A percentile compares a stretch with the other conserved stretches of the same genome.
Evolutionary conservation across 1,140 invertebrate genomes (phyloP).

Genomic region (Drosophila insularis): DNA sequence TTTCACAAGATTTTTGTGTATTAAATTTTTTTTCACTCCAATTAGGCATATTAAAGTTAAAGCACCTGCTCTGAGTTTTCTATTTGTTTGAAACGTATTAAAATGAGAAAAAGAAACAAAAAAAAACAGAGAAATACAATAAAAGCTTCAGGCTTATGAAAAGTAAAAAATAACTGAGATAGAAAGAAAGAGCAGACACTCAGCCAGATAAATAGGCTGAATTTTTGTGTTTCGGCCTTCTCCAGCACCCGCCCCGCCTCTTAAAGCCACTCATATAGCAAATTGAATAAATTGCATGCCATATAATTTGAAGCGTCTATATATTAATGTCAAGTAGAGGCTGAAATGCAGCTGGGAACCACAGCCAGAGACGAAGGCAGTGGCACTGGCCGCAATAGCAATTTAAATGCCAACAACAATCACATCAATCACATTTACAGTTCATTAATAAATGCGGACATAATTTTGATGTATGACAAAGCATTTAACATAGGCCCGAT

Average conservation of each 20-base stretch:
- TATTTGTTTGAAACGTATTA: constrained; percentile 20
- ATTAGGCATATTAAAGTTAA: neutral
- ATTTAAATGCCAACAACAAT: constrained; percentile 30
- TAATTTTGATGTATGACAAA: constrained; percentile 75
- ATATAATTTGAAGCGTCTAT: constrained; percentile 62
- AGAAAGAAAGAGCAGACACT: constrained; percentile 21
- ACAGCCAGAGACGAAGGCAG: neutral
- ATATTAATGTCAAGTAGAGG: constrained; percentile 55
- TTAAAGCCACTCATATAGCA: constrained; percentile 31
- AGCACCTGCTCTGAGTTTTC: neutral
- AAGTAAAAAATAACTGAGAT: constrained; percentile 6
- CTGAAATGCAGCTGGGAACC: constrained; percentile 31
- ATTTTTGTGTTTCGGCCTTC: neutral
- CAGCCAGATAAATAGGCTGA: constrained; percentile 37
- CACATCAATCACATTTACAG: constrained; percentile 74
- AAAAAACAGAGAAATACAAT: neutral
- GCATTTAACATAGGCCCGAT: constrained; percentile 60
- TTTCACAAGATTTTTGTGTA: neutral
- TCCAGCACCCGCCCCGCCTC: neutral
- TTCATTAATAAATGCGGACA: constrained; percentile 74
- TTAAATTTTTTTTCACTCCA: neutral
- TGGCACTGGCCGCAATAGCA: neutral
- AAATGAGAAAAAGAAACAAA: constrained; percentile 3
- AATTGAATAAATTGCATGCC: constrained; percentile 59
- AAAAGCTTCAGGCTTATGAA: neutral